These are phyloP conservation scores for Pseudoips prasinana DNA, from an alignment of 2,888 invertebrate species.

Conservation along the genomic window DNA sequence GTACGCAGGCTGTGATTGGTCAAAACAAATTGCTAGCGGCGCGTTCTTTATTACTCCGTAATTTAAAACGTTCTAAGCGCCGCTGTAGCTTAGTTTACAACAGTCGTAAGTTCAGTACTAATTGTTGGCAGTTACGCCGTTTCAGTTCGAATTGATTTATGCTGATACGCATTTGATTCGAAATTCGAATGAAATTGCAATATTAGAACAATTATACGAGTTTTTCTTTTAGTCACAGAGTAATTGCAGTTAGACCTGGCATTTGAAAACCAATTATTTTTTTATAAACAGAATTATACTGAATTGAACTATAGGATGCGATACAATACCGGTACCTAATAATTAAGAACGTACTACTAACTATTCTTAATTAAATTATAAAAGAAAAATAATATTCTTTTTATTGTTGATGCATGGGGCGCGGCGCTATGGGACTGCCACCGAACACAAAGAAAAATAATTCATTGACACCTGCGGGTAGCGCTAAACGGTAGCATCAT, in stretches of 20 bases:
- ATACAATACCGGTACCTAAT: too few relatives aligned
- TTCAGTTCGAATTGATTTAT: constrained; percentile 23
- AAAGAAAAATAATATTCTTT: too few relatives aligned
- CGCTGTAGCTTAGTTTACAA: constrained; percentile 28
- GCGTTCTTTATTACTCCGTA: constrained; percentile 61
- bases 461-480: too few relatives aligned
- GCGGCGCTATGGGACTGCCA: too few relatives aligned
- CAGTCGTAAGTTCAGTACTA: constrained; percentile 34
- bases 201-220: constrained; percentile 63
- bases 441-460: too few relatives aligned
- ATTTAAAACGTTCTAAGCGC: constrained; percentile 60
- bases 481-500: too few relatives aligned
- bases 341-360: too few relatives aligned
- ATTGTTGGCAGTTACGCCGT: constrained; percentile 24
- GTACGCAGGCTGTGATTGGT: constrained; percentile 76
- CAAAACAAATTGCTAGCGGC: constrained; percentile 79
- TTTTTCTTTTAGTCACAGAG: constrained; percentile 45
- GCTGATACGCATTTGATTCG: constrained; percentile 30
- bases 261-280: constrained; percentile 6
- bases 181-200: constrained; percentile 50
- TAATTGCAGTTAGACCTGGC: constrained; percentile 28
- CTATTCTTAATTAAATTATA: too few relatives aligned
- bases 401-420: too few relatives aligned
- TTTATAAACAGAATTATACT: too few relatives aligned
- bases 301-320: too few relatives aligned